Conservation (phyloP, 2,888 invertebrate species). For the Thereva nobilitata region DNA sequence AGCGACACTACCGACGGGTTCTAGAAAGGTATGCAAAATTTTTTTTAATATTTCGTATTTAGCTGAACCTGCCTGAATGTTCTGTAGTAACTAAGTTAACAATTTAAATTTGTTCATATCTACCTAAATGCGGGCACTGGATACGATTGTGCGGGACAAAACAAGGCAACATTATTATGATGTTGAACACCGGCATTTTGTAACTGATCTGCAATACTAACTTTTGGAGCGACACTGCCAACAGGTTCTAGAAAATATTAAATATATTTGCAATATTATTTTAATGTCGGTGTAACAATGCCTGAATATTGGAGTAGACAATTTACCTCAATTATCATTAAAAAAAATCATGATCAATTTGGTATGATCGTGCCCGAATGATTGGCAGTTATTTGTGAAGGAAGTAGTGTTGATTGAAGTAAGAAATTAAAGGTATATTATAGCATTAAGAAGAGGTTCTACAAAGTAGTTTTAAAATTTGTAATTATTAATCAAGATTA, state of each 20-base stretch:
- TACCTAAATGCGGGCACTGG: conserved; percentile 56
- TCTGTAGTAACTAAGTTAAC: not conserved
- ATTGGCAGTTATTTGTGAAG: too few species aligned
- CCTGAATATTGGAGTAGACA: conserved; percentile 13
- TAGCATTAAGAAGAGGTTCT: too few species aligned
- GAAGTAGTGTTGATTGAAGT: too few species aligned
- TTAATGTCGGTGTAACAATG: not conserved
- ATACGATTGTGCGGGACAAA: conserved; percentile 75
- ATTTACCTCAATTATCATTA: too few species aligned
- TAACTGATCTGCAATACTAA: conserved; percentile 60
- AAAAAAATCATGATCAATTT: too few species aligned
- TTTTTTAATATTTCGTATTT: conserved; percentile 2
- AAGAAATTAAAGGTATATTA: too few species aligned
- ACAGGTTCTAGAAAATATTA: conserved; percentile 54
- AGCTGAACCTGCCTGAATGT: conserved; percentile 31
- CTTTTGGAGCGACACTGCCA: conserved; percentile 64
- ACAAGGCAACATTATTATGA: conserved; percentile 62
- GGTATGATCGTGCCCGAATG: too few species aligned
- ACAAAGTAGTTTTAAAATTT: too few species aligned
- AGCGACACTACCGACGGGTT: conserved; percentile 60
- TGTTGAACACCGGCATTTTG: conserved; percentile 50
- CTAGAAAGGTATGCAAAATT: conserved; percentile 45
- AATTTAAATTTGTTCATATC: conserved; percentile 42
- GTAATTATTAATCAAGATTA: too few species aligned
- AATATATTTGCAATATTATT: conserved; percentile 10